These are phyloP conservation scores for Campylorhamphus procurvoides DNA, from an alignment of 2,113 vertebrate genomes.

Conservation along the genomic window DNA sequence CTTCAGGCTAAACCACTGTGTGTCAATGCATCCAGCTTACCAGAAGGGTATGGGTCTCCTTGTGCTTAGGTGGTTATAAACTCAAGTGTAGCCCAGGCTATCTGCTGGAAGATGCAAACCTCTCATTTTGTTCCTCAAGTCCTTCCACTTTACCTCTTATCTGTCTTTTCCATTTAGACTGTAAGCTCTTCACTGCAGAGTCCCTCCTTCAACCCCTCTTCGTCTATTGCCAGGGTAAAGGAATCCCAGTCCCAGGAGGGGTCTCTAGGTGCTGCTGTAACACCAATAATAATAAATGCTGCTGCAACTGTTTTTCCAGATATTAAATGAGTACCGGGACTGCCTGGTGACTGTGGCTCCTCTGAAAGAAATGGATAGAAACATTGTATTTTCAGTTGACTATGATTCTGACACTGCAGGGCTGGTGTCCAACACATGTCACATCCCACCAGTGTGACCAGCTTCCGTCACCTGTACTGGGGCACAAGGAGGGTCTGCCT, in stretches of 20 bases:
- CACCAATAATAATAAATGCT: background rate
- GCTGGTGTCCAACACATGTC: background rate
- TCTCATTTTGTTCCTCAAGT: background rate
- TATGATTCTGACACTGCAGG: background rate
- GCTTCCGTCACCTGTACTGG: background rate
- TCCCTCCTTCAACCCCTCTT: background rate
- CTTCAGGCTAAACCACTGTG: background rate
- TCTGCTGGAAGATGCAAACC: background rate
- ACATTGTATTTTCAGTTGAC: background rate
- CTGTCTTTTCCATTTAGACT: background rate
- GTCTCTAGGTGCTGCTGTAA: slow-evolving; percentile 62
- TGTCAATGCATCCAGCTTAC: background rate
- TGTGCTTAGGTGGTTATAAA: background rate
- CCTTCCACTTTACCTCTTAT: background rate
- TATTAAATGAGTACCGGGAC: background rate
- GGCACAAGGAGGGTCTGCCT: background rate
- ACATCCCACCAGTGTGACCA: rapidly evolving
- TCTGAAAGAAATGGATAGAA: background rate
- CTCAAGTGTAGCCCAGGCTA: background rate
- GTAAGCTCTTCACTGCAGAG: background rate
- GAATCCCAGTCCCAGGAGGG: background rate
- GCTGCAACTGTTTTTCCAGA: background rate
- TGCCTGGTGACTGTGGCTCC: background rate
- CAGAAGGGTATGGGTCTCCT: background rate
- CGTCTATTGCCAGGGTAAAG: background rate